These are phyloP conservation scores for Heliconius congener DNA, from an alignment of 1,140 invertebrate genomes.

Conservation along the genomic window DNA sequence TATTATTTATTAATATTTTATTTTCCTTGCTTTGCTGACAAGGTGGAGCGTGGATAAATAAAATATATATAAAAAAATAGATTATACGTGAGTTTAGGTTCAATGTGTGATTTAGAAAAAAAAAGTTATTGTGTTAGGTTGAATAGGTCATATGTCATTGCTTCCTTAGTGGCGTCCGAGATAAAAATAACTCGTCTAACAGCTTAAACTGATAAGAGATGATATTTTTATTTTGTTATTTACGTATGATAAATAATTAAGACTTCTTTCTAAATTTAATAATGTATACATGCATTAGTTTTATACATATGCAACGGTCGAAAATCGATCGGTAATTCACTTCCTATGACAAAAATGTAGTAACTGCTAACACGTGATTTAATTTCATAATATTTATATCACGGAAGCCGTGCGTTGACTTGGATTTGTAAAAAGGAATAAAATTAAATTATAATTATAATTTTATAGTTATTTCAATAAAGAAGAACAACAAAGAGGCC, in stretches of 20 bases:
- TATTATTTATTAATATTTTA: no score
- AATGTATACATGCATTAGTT: neutral
- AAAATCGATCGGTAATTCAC: neutral
- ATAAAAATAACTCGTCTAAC: neutral
- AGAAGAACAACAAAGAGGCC: no score
- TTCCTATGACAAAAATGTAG: neutral
- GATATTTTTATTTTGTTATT: neutral
- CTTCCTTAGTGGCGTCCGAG: neutral
- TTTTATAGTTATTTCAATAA: no score
- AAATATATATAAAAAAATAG: no score
- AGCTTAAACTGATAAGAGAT: neutral
- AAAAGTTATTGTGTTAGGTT: neutral
- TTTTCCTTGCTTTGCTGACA: no score
- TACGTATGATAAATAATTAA: neutral
- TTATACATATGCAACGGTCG: neutral
- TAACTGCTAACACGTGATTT: neutral
- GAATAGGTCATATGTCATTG: slow-evolving; percentile 10
- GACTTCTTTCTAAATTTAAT: neutral
- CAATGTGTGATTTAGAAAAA: neutral
- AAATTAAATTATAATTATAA: neutral
- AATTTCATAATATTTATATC: slow-evolving; percentile 8
- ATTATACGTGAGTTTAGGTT: no score
- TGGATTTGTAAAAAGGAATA: neutral
- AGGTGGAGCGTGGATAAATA: no score
- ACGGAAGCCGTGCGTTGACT: neutral